A percentile compares a stretch with the other conserved stretches of the same genome.
Evolutionary conservation across 2,113 vertebrate species (phyloP).

Genomic region (Procavia capensis): DNA sequence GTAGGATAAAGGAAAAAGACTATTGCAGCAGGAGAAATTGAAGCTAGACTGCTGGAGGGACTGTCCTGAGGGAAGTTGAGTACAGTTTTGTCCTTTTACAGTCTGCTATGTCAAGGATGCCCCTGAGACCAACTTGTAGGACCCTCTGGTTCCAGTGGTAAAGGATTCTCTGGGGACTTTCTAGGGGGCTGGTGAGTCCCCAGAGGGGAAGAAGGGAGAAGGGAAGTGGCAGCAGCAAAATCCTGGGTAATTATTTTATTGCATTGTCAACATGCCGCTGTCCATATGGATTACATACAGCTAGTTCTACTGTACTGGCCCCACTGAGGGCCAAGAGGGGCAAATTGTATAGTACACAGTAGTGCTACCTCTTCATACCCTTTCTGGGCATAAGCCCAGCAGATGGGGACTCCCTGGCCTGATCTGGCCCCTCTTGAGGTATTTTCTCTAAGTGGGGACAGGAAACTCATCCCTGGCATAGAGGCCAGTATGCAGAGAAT

Average conservation of each 20-base stretch:
- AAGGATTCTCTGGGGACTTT: not conserved
- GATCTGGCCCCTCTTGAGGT: not conserved
- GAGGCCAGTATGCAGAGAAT: not conserved
- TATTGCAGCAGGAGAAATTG: not conserved
- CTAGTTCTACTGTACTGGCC: constrained; percentile 95
- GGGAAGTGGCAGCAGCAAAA: constrained; percentile 76
- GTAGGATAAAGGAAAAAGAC: not conserved
- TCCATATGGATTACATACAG: constrained; percentile 96
- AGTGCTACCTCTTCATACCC: constrained; percentile 90
- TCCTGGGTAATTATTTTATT: constrained; percentile 93
- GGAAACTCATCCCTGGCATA: not conserved
- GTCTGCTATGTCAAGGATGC: not conserved
- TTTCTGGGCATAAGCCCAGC: constrained; percentile 81
- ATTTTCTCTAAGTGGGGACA: not conserved
- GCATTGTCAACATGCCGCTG: constrained; percentile 95
- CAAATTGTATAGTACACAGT: constrained; percentile 93
- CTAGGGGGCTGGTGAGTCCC: not conserved
- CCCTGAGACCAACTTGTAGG: no score
- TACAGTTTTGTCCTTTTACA: not conserved
- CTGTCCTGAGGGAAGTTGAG: not conserved
- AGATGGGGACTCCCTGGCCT: not conserved
- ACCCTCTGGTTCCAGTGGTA: not conserved
- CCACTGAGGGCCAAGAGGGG: constrained; percentile 93
- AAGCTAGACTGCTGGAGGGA: not conserved
- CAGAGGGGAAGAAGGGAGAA: not conserved